Percentiles rank a stretch among this genome's conserved stretches.
phyloP scores from a whole-genome alignment of 2,113 vertebrate genomes.

The Hippocampus abdominalis region DNA sequence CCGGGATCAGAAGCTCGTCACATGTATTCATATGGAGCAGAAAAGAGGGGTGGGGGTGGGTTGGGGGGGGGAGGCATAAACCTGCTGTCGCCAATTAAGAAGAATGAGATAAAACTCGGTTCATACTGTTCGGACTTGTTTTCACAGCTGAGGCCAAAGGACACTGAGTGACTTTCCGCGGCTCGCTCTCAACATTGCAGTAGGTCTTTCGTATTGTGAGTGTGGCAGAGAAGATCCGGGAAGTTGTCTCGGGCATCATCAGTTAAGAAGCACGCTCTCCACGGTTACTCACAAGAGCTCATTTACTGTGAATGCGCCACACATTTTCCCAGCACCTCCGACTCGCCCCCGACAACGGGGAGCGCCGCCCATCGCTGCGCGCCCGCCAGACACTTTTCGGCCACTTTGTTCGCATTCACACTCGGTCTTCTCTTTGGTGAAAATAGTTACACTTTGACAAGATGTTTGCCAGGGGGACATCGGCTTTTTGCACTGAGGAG shows the following conservation, averaged over 20 bases:
- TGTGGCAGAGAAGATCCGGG: constrained; percentile 55
- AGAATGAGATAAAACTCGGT: constrained; percentile 64
- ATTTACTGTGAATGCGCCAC: constrained; percentile 54
- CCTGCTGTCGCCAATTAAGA: constrained; percentile 65
- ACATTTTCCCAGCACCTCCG: constrained; percentile 63
- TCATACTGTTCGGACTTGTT: constrained; percentile 66
- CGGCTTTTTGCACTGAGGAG: background rate
- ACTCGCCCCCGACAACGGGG: constrained; percentile 57
- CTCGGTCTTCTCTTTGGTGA: constrained; percentile 28
- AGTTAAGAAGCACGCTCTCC: constrained; percentile 50
- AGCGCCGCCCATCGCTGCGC: constrained; percentile 48
- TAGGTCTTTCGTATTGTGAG: constrained; percentile 55
- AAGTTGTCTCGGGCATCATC: constrained; percentile 62
- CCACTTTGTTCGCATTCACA: constrained; percentile 34
- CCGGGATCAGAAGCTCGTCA: constrained; percentile 71
- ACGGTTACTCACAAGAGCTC: constrained; percentile 57
- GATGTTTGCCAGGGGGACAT: constrained; percentile 11
- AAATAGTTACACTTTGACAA: constrained; percentile 41
- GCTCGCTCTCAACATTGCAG: constrained; percentile 50
- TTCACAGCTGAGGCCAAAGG: constrained; percentile 58
- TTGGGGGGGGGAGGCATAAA: constrained; percentile 45
- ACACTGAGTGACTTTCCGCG: constrained; percentile 59
- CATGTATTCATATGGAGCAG: constrained; percentile 68
- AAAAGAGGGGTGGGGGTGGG: background rate
- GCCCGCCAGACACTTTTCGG: constrained; percentile 35